Evolutionary conservation across 2,888 invertebrate species (phyloP), one percentile per base, ranked within the genome.

Genomic region (Philonicus albiceps): DNA sequence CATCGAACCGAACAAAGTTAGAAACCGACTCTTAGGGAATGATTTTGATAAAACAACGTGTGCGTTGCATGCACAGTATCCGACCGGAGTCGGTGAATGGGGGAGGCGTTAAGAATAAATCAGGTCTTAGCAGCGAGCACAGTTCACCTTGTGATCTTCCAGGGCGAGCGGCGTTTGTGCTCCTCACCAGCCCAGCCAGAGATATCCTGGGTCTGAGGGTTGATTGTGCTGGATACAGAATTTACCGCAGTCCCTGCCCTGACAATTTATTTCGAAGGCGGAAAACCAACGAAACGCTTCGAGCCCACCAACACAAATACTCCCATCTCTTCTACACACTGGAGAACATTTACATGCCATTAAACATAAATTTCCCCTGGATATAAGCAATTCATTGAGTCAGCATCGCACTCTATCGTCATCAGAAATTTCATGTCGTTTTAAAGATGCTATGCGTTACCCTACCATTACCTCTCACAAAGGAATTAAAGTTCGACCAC

Each of bases 351-450:
- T 74, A 74, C 74, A 74, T 74, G 74, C 34, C 34, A 34, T 74
- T 74, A 74, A 74, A 74, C 74, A 74, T 34, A 74, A 74, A 34
- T 74, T 74, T 74, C 74, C 64, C 64, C 74, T 31, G 74, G 74
- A 74, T 74, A 74, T 74, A 34, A 74, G 74, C 74, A 74, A 74
- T 74, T 74, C 34, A 34, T 80, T 22, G 30, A 16, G 49, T 30
- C 53, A 19, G 16, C 19, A 53, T 53, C 64, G 27, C 64, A 64
- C 64, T 64, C 64, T 27, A 64, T 64, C 64, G 27, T 27, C 64
- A 64, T 64, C 64, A 64, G 27, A 27, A 22, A 64, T 64, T 64
- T 27, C 27, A 64, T 22, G 11, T 64, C 13, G 64, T 64, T 19
- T 11, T 43, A 2, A 3, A 27, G 64, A 22, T 64, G 64, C 8